Base-by-base conservation (phyloP, 1,140 invertebrate genomes). In the Lordiphosa collinella region DNA sequence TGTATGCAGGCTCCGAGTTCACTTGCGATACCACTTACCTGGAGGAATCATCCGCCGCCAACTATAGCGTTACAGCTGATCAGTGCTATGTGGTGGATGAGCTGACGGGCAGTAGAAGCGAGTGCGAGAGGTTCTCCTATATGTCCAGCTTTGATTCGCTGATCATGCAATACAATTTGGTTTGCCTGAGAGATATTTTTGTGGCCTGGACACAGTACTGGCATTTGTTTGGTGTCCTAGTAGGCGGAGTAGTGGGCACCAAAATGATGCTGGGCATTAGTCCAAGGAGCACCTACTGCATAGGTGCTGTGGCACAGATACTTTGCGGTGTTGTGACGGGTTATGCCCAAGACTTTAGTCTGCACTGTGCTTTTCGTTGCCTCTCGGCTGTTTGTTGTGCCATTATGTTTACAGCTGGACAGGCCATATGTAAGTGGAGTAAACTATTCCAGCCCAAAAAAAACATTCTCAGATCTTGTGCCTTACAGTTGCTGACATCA, bases 201-300 rank as follows among this genome's bases (percentile, higher is more conserved):
- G 68, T 90, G 14, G 89, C 89, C 2, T 89, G 89, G 67, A 89
- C 89, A 2, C 89, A 90, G 63, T 89, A 79, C 41, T 90, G 89
- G 84, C 89, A 90, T 86, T 72, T 90, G 53, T 89, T 89, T 16
- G 89, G 89, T 1, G 89, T 90, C 2, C 74, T 90, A 3, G 70
- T 90, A 4, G 89, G 89, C 8, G 89, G 89, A 11, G 69, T 90
- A 0, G 8, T 85, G 31, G 89, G 79, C 22, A 90, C 88, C 34
- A 87, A 89, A 51, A 75, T 89, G 59, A 89, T 90, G 88, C 52
- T 85, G 14, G 61, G 59, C 16, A 80, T 82, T 6, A 90, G 89
- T 64, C 89, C 89, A 3, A 74, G 88, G 12, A 74, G 46, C 32
- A 84, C 86, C 5, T 90, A 90, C 57, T 87, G 89, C 32, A 60